Conservation (phyloP, 1,140 invertebrate species). For the Bombus affinis region DNA sequence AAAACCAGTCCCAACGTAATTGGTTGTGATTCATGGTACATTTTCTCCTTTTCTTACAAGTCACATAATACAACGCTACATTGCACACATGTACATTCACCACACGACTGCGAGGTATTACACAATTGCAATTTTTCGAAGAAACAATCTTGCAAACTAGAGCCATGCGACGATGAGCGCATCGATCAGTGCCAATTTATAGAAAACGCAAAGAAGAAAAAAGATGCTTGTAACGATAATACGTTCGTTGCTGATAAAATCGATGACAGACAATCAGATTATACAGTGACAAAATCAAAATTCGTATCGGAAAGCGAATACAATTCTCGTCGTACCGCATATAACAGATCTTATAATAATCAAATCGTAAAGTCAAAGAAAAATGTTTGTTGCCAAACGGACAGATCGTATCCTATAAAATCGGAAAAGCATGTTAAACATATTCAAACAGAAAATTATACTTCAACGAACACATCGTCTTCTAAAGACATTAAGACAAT, state of each 20-base stretch:
- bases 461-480: not conserved
- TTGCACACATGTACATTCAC: not conserved
- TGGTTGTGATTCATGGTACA: not conserved
- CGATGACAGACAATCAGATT: not conserved
- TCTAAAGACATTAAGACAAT: not conserved
- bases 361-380: not conserved
- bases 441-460: not conserved
- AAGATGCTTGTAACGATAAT: not conserved
- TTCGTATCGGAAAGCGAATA: too few relatives aligned
- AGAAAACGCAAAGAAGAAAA: not conserved
- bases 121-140: not conserved
- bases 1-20: not conserved
- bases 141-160: not conserved
- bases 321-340: not conserved
- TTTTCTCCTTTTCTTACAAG: not conserved
- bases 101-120: not conserved
- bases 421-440: not conserved
- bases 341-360: not conserved
- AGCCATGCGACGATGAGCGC: not conserved
- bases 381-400: constrained; percentile 31
- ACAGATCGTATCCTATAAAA: not conserved
- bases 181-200: not conserved
- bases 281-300: too few relatives aligned
- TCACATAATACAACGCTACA: not conserved
- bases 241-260: too few relatives aligned